Percentiles rank a stretch among this genome's conserved stretches.
These are phyloP conservation scores for Diachrysia chrysitis DNA, from an alignment of 2,888 invertebrate genomes.

Conservation along the genomic window DNA sequence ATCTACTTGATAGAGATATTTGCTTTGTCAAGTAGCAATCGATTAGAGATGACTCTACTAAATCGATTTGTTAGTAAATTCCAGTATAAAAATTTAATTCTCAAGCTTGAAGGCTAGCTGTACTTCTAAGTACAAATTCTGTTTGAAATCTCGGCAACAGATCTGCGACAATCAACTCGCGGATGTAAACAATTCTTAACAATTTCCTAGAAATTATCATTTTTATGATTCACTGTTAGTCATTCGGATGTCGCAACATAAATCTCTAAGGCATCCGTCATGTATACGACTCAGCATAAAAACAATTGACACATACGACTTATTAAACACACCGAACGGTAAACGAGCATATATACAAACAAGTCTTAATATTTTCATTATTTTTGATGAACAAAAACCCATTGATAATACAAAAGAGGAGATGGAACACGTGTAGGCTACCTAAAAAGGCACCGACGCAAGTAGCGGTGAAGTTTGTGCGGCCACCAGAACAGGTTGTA, in stretches of 20 bases:
- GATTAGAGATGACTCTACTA: constrained; percentile 36
- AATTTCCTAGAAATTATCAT: constrained; percentile 22
- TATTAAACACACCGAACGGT: constrained; percentile 28
- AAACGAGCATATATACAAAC: constrained; percentile 49
- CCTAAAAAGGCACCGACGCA: constrained; percentile 61
- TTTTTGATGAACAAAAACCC: constrained; percentile 53
- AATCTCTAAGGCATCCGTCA: constrained; percentile 24
- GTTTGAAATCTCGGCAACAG: neutral
- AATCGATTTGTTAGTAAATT: neutral
- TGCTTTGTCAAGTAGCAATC: constrained; percentile 56
- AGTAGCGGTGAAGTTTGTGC: constrained; percentile 69
- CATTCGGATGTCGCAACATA: constrained; percentile 9
- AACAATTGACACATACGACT: constrained; percentile 35
- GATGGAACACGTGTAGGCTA: constrained; percentile 66
- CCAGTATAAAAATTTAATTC: neutral
- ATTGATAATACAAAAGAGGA: constrained; percentile 65
- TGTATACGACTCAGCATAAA: constrained; percentile 30
- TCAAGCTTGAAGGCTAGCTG: neutral
- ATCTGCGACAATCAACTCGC: neutral
- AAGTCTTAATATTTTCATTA: constrained; percentile 51
- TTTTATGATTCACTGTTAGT: constrained; percentile 14
- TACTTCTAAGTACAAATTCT: neutral
- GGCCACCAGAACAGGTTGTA: constrained; percentile 68
- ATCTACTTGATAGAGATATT: constrained; percentile 71
- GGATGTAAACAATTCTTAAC: constrained; percentile 13